These are phyloP conservation scores for Drosophila conformis DNA, from an alignment of 2,888 invertebrate genomes.

Conservation along the genomic window DNA sequence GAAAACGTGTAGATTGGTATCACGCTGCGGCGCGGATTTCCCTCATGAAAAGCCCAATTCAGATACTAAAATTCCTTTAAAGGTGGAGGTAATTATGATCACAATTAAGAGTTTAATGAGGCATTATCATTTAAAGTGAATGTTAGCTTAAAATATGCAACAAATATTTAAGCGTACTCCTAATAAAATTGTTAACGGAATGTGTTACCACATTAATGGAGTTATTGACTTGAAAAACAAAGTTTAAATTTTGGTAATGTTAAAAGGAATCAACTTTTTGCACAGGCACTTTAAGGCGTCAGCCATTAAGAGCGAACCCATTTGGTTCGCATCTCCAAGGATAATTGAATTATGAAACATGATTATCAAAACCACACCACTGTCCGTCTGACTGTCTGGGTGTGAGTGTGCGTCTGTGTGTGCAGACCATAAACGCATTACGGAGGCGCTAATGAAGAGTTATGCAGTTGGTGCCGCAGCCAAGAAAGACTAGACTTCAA, in stretches of 20 bases:
- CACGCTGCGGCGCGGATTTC: slow-evolving; percentile 29
- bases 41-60: slow-evolving; percentile 37
- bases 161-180: not conserved
- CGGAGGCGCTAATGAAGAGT: slow-evolving; percentile 70
- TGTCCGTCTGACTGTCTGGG: not conserved
- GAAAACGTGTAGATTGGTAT: slow-evolving; percentile 35
- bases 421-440: slow-evolving; percentile 67
- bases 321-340: slow-evolving; percentile 31
- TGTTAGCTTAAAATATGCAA: slow-evolving; percentile 10
- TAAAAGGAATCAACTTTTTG: not conserved
- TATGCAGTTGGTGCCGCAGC: slow-evolving; percentile 60
- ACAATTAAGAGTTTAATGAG: slow-evolving; percentile 49
- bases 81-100: slow-evolving; percentile 29
- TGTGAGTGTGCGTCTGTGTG: slow-evolving; percentile 28
- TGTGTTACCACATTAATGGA: not conserved
- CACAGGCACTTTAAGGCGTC: not conserved
- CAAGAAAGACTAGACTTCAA: slow-evolving; percentile 66
- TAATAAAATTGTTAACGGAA: not conserved
- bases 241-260: not conserved
- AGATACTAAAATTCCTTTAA: slow-evolving; percentile 26
- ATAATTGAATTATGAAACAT: slow-evolving; percentile 77
- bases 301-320: slow-evolving; percentile 3
- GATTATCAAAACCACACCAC: slow-evolving; percentile 51
- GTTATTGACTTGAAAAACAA: not conserved
- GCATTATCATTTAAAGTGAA: slow-evolving; percentile 23